These are phyloP conservation scores for Uromys caudimaculatus DNA, from an alignment of 2,797 vertebrate genomes.

Conservation along the genomic window DNA sequence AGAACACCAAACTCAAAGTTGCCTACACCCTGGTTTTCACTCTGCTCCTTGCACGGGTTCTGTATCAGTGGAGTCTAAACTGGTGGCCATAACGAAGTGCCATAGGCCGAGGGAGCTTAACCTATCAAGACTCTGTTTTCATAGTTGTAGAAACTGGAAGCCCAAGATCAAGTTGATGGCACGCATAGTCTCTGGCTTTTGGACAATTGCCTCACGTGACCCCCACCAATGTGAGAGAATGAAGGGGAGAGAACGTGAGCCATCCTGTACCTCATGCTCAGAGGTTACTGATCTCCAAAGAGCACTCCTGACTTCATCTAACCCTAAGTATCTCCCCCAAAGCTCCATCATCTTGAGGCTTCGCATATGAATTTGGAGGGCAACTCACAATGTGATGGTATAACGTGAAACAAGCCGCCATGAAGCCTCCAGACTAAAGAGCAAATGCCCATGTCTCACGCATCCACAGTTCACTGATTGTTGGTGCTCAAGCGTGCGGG, in stretches of 20 bases:
- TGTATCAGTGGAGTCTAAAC: rapidly evolving
- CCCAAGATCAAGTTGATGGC: neutral
- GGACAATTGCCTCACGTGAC: rapidly evolving
- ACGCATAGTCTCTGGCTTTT: neutral
- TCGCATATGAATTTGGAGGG: neutral
- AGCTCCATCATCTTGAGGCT: neutral
- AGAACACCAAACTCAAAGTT: neutral
- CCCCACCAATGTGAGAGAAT: neutral
- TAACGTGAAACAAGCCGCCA: neutral
- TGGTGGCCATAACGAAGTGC: rapidly evolving
- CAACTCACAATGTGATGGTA: no score
- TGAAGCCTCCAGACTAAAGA: neutral
- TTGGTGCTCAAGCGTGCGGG: neutral
- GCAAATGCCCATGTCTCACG: neutral
- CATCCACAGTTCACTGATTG: neutral
- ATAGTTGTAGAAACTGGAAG: neutral
- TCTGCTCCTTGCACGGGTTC: rapidly evolving
- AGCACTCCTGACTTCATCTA: neutral
- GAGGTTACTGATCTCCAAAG: neutral
- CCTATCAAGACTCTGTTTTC: neutral
- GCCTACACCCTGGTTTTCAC: neutral
- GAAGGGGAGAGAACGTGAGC: neutral
- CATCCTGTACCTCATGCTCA: neutral
- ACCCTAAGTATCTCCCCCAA: neutral
- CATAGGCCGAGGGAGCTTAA: no score